Percentiles rank a stretch among this genome's conserved stretches.
phyloP scores from a whole-genome alignment of 2,797 vertebrate species.

The Helostoma temminkii region DNA sequence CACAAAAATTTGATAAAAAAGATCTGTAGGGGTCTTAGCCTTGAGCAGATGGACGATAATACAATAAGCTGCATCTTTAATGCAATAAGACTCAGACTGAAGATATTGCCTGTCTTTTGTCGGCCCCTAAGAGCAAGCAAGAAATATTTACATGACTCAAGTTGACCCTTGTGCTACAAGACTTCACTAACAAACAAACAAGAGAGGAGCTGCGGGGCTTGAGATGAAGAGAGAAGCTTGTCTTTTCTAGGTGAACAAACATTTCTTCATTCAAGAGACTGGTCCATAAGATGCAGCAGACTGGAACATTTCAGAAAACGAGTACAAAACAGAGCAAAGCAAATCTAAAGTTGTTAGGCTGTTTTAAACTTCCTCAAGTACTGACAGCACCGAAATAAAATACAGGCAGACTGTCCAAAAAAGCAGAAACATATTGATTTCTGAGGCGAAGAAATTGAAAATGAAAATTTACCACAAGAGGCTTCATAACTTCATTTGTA shows the following conservation, averaged over 20 bases:
- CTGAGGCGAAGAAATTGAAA: conserved; percentile 3
- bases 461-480: conserved; percentile 9
- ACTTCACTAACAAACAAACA: conserved; percentile 60
- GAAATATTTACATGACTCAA: conserved; percentile 67
- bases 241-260: conserved; percentile 46
- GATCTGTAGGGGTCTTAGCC: conserved; percentile 25
- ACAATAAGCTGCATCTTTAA: conserved; percentile 63
- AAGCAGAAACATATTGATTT: conserved; percentile 10
- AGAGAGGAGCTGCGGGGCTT: conserved; percentile 29
- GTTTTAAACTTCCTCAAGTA: conserved; percentile 3
- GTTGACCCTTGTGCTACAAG: conserved; percentile 58
- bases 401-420: conserved; percentile 19
- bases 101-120: conserved; percentile 41
- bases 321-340: conserved; percentile 21
- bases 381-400: conserved; percentile 22
- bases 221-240: conserved; percentile 28
- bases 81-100: conserved; percentile 53
- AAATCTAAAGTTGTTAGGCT: conserved; percentile 14
- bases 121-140: conserved; percentile 48
- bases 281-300: conserved; percentile 8
- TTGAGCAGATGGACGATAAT: conserved; percentile 43
- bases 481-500: conserved; percentile 25
- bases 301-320: neutral
- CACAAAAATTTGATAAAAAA: conserved; percentile 52
- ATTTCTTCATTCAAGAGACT: conserved; percentile 40